A percentile compares a stretch with the other conserved stretches of the same genome.
Evolutionary conservation across 1,140 invertebrate genomes (phyloP).

Genomic region (Zaprionus taronus): DNA sequence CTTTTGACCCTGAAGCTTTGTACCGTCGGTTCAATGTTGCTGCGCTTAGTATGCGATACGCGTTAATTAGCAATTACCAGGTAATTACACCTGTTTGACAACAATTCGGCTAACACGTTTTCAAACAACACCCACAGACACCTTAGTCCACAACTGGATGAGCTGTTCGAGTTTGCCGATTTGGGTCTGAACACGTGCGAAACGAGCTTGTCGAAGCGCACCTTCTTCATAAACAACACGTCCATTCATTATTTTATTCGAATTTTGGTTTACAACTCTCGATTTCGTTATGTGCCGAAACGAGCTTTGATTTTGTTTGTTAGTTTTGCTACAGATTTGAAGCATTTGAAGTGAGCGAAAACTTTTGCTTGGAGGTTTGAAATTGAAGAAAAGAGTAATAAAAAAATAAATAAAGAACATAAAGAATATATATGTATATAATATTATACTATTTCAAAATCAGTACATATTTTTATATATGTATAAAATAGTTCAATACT

Average conservation of each 20-base stretch:
- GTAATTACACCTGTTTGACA: constrained; percentile 58
- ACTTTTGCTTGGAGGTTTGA: background rate
- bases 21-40: constrained; percentile 53
- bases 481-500: too few species aligned
- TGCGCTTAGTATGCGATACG: constrained; percentile 11
- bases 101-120: constrained; percentile 36
- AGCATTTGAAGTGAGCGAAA: background rate
- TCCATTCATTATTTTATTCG: constrained; percentile 32
- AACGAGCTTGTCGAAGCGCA: constrained; percentile 1
- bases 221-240: constrained; percentile 8
- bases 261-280: constrained; percentile 15
- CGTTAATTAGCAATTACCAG: constrained; percentile 42
- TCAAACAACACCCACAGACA: constrained; percentile 31
- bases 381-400: background rate
- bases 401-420: background rate
- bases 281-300: constrained; percentile 20
- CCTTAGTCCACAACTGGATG: constrained; percentile 2
- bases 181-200: constrained; percentile 43
- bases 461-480: too few species aligned
- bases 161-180: constrained; percentile 17
- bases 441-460: background rate
- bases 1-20: constrained; percentile 66
- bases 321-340: background rate
- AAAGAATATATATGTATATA: background rate
- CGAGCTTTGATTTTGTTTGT: constrained; percentile 3